Base-by-base conservation (phyloP, 2,888 invertebrate species). In the Caenorhabditis doughertyi region DNA sequence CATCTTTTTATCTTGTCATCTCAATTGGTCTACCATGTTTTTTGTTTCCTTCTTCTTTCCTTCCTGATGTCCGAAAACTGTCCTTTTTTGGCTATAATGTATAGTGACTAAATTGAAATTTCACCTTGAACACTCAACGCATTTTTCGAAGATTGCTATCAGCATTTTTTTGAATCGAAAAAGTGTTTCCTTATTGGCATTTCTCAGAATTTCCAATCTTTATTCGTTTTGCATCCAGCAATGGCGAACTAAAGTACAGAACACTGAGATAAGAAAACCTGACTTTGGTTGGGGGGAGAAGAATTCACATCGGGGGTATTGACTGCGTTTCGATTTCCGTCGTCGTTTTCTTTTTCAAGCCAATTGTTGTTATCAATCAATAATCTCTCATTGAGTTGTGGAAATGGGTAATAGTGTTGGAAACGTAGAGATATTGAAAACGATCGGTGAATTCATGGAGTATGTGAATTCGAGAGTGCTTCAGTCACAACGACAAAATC, bases 311-410 rank as follows among this genome's bases (percentile, higher is more conserved):
- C 27, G 51, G 51, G 39, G n/a, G 51, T 13, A 27, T 55, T 23
- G 29, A 29, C 64, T 23, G 39, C 55, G 32, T 56, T 42, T n/a
- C n/a, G n/a, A n/a, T n/a, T n/a, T 42, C 32, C 49, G 47, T 58
- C 44, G 32, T 65, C 65, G 23, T 51, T 47, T 55, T 60, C 62
- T 55, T 27, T n/a, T 64, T 55, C 73, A 42, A 51, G 42, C 49
- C 67, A 51, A 56, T 76, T 67, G 65, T 67, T 74, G 51, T 68
- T 60, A 76, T 76, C 77, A 68, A 77, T 77, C 77, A 44, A 77
- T 77, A 77, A 68, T 53, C 62, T 68, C 21, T 53, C 68, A 27
- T n/a, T 77, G 44, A 60, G 68, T 62, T 68, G 67, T 11, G 49
- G 25, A 51, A 49, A 27, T 21, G 62, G 60, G 77, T 77, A 77